Percentiles rank a stretch among this genome's conserved stretches.
Conservation (phyloP, 2,888 invertebrate genomes). For the Cotesia congregata region DNA sequence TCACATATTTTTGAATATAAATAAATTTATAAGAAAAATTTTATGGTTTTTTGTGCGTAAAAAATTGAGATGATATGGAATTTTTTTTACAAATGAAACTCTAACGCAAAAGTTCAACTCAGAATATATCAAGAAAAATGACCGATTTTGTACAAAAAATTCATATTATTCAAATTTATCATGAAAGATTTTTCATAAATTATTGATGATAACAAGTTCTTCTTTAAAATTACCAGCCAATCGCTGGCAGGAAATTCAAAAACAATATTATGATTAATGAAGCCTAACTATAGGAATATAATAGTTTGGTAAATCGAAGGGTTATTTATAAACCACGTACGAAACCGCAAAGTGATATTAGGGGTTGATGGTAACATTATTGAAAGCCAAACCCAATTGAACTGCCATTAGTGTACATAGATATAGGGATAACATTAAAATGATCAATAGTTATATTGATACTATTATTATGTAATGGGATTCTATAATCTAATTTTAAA, state of each 20-base stretch:
- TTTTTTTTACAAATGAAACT: too few species aligned
- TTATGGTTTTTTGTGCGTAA: too few species aligned
- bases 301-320: slow-evolving; percentile 10
- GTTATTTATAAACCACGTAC: slow-evolving; percentile 21
- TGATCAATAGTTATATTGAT: background rate
- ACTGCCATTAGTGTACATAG: background rate
- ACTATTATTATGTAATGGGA: background rate
- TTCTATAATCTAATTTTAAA: background rate
- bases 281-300: slow-evolving; percentile 10
- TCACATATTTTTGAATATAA: too few species aligned
- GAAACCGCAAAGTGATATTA: slow-evolving; percentile 27
- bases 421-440: background rate
- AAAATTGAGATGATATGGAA: too few species aligned
- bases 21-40: too few species aligned
- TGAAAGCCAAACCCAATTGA: slow-evolving; percentile 17
- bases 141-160: too few species aligned
- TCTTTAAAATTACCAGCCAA: background rate
- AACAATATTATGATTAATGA: background rate
- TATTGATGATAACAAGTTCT: too few species aligned
- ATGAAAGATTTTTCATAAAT: too few species aligned
- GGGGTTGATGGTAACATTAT: slow-evolving; percentile 26
- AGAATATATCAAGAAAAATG: too few species aligned
- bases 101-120: too few species aligned
- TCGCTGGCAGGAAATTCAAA: background rate
- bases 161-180: too few species aligned